These are phyloP conservation scores for Australoheros scitulus DNA, from an alignment of 2,113 vertebrate genomes.

Conservation along the genomic window DNA sequence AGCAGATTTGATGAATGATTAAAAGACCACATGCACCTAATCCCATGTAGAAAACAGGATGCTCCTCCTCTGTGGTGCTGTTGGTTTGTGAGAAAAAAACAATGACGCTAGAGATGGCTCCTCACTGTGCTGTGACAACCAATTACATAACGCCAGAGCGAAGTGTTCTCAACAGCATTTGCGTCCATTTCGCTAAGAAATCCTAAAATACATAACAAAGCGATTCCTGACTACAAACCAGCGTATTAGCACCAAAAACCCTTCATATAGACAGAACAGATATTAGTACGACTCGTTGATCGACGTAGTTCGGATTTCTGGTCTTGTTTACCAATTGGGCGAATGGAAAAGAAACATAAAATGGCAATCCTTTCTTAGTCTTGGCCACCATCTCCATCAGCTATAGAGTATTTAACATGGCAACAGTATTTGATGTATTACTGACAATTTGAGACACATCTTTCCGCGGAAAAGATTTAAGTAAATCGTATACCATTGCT, in stretches of 20 bases:
- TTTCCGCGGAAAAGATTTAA: background rate
- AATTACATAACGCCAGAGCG: slow-evolving; percentile 77
- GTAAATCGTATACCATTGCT: background rate
- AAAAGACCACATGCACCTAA: slow-evolving; percentile 65
- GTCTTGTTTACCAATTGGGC: slow-evolving; percentile 40
- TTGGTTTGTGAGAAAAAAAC: slow-evolving; percentile 55
- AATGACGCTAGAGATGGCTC: slow-evolving; percentile 71
- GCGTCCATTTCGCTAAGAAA: slow-evolving; percentile 52
- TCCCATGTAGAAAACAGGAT: slow-evolving; percentile 58
- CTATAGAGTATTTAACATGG: slow-evolving; percentile 4
- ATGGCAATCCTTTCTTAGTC: slow-evolving; percentile 32
- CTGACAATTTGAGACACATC: background rate
- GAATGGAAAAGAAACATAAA: slow-evolving; percentile 34
- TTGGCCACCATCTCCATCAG: slow-evolving; percentile 26
- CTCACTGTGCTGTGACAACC: slow-evolving; percentile 67
- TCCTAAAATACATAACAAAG: background rate
- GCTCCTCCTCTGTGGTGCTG: slow-evolving; percentile 59
- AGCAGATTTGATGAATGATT: slow-evolving; percentile 67
- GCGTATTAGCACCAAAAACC: background rate
- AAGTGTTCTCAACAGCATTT: slow-evolving; percentile 61
- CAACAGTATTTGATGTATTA: background rate
- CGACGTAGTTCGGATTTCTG: background rate
- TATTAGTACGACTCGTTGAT: background rate
- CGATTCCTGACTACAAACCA: background rate
- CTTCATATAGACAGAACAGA: background rate